phyloP scores from a whole-genome alignment of 2,113 vertebrate genomes.

The Percina caprodes region DNA sequence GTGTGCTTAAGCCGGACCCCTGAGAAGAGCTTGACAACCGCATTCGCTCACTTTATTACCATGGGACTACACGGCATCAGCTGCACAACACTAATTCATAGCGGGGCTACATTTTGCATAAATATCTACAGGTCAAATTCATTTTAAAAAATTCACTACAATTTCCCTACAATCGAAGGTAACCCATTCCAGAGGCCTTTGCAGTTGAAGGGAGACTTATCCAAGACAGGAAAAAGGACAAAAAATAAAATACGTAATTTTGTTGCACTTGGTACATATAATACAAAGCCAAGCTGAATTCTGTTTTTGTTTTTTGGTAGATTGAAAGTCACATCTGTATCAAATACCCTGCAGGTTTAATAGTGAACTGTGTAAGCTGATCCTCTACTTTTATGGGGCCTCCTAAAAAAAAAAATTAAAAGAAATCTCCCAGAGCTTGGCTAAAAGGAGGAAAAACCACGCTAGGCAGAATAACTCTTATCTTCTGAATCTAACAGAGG shows the following conservation, averaged over 20 bases:
- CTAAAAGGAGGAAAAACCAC: constrained; percentile 37
- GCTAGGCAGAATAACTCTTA: constrained; percentile 19
- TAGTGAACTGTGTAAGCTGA: constrained; percentile 55
- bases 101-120: constrained; percentile 41
- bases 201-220: not conserved
- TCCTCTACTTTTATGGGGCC: constrained; percentile 58
- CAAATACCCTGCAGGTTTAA: constrained; percentile 64
- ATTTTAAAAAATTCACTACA: constrained; percentile 23
- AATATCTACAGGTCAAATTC: constrained; percentile 16
- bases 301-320: constrained; percentile 30
- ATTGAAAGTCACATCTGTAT: constrained; percentile 68
- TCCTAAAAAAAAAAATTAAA: constrained; percentile 68
- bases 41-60: constrained; percentile 56
- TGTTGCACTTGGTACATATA: constrained; percentile 40
- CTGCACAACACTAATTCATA: constrained; percentile 55
- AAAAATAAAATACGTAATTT: constrained; percentile 31
- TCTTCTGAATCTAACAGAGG: constrained; percentile 17
- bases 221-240: not conserved
- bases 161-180: constrained; percentile 21
- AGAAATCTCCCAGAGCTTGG: constrained; percentile 64
- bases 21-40: constrained; percentile 61
- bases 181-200: constrained; percentile 6
- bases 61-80: constrained; percentile 48
- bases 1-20: constrained; percentile 61
- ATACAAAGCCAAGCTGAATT: constrained; percentile 52